These are phyloP conservation scores for Agriotes lineatus DNA, from an alignment of 2,888 invertebrate genomes.

Conservation along the genomic window DNA sequence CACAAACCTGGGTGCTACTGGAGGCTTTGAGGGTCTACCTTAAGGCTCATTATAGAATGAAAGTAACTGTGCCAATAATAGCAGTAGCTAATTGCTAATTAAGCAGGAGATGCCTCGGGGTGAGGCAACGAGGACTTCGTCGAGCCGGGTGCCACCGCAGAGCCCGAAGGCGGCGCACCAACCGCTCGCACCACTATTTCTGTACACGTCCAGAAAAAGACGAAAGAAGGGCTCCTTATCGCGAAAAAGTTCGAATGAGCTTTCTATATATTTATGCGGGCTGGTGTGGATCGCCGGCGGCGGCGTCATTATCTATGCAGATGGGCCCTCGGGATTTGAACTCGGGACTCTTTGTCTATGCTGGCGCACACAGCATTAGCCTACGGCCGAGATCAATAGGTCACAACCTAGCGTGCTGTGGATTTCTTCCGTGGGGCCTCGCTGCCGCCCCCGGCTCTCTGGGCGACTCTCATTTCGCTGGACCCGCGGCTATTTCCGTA, in stretches of 20 bases:
- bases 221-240: constrained; percentile 11
- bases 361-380: constrained; percentile 54
- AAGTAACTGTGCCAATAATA: too few species aligned
- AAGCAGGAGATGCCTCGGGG: too few species aligned
- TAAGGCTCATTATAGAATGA: too few species aligned
- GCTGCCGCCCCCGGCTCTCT: constrained; percentile 31
- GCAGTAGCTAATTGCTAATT: too few species aligned
- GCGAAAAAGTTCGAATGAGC: constrained; percentile 32
- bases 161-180: too few species aligned
- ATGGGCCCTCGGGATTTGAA: constrained; percentile 62
- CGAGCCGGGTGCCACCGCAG: too few species aligned
- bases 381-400: constrained; percentile 58
- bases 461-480: constrained; percentile 6
- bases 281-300: constrained; percentile 52
- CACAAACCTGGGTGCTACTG: too few species aligned
- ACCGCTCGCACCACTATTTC: too few species aligned
- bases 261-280: constrained; percentile 52
- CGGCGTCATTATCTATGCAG: constrained; percentile 64
- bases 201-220: too few species aligned
- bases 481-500: neutral
- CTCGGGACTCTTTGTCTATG: constrained; percentile 60
- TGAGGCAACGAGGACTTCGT: too few species aligned
- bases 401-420: constrained; percentile 56
- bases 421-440: constrained; percentile 54
- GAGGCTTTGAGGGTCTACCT: too few species aligned